A percentile compares a stretch with the other conserved stretches of the same genome.
Conservation (phyloP, 2,797 vertebrate genomes). For the Pseudotriccus pelzelni region DNA sequence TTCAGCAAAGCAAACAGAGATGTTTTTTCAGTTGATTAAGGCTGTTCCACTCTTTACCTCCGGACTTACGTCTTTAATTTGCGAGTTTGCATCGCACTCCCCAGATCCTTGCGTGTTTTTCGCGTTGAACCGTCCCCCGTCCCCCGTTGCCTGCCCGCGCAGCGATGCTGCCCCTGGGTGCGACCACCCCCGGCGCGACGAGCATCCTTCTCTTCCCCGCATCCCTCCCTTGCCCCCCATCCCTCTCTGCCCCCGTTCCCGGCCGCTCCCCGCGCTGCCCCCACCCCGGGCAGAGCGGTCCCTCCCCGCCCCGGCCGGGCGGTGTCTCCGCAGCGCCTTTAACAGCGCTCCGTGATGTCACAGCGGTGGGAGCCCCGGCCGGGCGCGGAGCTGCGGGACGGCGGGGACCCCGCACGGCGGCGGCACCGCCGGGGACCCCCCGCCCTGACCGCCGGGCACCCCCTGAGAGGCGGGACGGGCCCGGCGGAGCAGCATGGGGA, state of each 20-base stretch:
- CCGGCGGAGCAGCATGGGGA: constrained; percentile 59
- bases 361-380: background rate
- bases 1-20: accelerated
- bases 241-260: background rate
- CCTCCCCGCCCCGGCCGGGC: background rate
- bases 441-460: background rate
- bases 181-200: accelerated
- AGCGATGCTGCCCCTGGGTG: accelerated
- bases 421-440: background rate
- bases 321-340: constrained; percentile 39
- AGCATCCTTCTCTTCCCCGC: accelerated
- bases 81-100: accelerated
- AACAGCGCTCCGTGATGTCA: constrained; percentile 58
- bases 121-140: accelerated
- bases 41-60: background rate
- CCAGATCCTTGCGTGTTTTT: accelerated
- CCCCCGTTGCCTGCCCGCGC: accelerated
- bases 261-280: too few species aligned
- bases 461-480: background rate
- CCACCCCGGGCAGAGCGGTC: too few species aligned
- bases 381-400: background rate
- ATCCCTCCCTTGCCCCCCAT: background rate
- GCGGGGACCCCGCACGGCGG: background rate
- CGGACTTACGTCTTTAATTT: accelerated
- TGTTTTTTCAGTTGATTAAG: background rate